Percentiles rank a stretch among this genome's conserved stretches.
Conservation (phyloP, 2,797 vertebrate genomes). For the Borostomias antarcticus region DNA sequence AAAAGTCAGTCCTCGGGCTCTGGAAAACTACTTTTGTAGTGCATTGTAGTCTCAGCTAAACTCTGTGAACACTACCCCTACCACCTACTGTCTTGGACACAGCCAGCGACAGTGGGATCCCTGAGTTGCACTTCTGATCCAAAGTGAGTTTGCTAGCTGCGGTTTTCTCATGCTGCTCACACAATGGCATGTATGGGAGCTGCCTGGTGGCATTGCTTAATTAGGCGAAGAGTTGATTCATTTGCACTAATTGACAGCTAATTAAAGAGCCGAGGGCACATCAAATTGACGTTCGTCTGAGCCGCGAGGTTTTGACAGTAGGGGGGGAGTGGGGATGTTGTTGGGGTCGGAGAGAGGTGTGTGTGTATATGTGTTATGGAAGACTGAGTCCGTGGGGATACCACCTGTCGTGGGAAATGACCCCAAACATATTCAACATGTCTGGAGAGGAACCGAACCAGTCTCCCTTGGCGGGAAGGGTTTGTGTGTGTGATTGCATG, state of each 20-base stretch:
- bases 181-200: slow-evolving; percentile 82
- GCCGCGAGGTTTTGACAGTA: slow-evolving; percentile 68
- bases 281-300: slow-evolving; percentile 83
- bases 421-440: neutral
- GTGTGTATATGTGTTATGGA: slow-evolving; percentile 5
- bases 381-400: neutral
- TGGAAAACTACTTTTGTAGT: neutral
- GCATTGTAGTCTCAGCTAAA: neutral
- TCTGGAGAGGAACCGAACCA: neutral
- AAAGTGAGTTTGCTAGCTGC: slow-evolving; percentile 91
- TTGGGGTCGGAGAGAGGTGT: slow-evolving; percentile 29
- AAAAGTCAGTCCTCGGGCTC: neutral
- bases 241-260: slow-evolving; percentile 90
- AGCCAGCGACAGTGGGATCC: slow-evolving; percentile 61
- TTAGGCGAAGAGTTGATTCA: slow-evolving; percentile 88
- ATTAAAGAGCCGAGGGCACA: slow-evolving; percentile 81
- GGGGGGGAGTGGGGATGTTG: slow-evolving; percentile 76
- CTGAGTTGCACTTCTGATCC: slow-evolving; percentile 81
- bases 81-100: slow-evolving; percentile 25
- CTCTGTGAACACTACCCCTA: neutral
- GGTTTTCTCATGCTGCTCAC: slow-evolving; percentile 82
- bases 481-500: slow-evolving; percentile 1
- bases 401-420: neutral
- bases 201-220: slow-evolving; percentile 86
- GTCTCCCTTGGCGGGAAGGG: neutral